phyloP scores from a whole-genome alignment of 2,888 invertebrate species.

The Halictus quadricinctus region DNA sequence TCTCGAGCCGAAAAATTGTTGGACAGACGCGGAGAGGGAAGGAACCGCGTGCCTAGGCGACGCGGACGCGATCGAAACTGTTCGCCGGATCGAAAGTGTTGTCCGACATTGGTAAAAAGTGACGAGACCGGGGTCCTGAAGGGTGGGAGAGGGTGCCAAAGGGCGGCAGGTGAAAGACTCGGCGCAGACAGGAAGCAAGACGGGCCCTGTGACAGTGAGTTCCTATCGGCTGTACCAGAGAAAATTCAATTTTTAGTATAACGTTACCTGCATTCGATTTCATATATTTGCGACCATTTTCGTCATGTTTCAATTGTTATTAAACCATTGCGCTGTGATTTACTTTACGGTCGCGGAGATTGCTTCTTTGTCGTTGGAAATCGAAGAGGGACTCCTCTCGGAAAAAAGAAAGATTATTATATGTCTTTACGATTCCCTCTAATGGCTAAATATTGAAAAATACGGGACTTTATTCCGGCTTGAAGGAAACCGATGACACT shows the following conservation, averaged over 20 bases:
- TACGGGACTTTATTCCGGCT: no score
- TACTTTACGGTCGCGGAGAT: no score
- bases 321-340: no score
- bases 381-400: no score
- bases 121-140: not conserved
- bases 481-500: no score
- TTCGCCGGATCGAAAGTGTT: slow-evolving; percentile 3
- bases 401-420: no score
- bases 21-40: slow-evolving; percentile 23
- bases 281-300: no score
- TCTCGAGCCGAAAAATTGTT: slow-evolving; percentile 26
- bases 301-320: no score
- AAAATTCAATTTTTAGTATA: not conserved
- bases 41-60: slow-evolving; percentile 6
- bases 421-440: no score
- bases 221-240: not conserved
- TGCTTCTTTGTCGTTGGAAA: no score
- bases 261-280: no score
- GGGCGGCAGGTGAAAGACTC: not conserved
- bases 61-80: slow-evolving; percentile 1
- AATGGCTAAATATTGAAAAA: no score
- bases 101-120: not conserved
- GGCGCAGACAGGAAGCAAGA: not conserved
- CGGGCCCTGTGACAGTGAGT: not conserved
- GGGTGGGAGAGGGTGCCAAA: not conserved